These are phyloP conservation scores for Acanthurus lineatus DNA, from an alignment of 2,797 vertebrate species.

Conservation along the genomic window DNA sequence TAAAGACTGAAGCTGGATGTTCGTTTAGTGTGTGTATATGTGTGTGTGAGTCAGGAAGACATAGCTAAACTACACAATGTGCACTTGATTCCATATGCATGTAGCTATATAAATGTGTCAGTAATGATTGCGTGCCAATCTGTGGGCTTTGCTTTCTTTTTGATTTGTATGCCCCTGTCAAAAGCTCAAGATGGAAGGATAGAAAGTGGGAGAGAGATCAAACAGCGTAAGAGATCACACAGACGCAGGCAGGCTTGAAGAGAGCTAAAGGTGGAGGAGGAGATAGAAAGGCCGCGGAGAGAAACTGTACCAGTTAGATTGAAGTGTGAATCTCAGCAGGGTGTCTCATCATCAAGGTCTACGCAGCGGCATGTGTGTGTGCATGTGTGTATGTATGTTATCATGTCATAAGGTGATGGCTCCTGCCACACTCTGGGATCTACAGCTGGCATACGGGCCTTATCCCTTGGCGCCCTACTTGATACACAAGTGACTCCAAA, in stretches of 20 bases:
- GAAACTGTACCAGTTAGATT: constrained; percentile 56
- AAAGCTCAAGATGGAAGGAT: constrained; percentile 60
- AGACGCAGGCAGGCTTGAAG: constrained; percentile 50
- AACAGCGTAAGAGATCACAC: constrained; percentile 71
- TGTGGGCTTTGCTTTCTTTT: constrained; percentile 49
- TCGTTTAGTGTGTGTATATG: neutral
- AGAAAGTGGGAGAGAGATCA: constrained; percentile 65
- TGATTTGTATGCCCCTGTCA: constrained; percentile 61
- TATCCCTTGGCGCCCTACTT: constrained; percentile 43
- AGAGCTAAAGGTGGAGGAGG: constrained; percentile 74
- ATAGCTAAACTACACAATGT: constrained; percentile 15
- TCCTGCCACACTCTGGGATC: constrained; percentile 47
- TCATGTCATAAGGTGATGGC: constrained; percentile 55
- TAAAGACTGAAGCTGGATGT: constrained; percentile 44
- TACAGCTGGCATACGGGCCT: constrained; percentile 76
- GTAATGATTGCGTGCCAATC: constrained; percentile 39
- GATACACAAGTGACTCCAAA: constrained; percentile 47
- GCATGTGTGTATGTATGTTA: constrained; percentile 40
- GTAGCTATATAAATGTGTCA: constrained; percentile 42
- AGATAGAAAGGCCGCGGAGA: constrained; percentile 60
- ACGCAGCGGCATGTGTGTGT: constrained; percentile 48
- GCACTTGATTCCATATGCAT: constrained; percentile 30
- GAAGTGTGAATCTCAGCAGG: constrained; percentile 75
- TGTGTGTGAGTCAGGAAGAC: neutral
- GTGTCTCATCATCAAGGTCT: constrained; percentile 61